Evolutionary conservation across 1,140 invertebrate species (phyloP), one percentile per base, ranked within the genome.

Genomic region (Drosophila nebulosa): DNA sequence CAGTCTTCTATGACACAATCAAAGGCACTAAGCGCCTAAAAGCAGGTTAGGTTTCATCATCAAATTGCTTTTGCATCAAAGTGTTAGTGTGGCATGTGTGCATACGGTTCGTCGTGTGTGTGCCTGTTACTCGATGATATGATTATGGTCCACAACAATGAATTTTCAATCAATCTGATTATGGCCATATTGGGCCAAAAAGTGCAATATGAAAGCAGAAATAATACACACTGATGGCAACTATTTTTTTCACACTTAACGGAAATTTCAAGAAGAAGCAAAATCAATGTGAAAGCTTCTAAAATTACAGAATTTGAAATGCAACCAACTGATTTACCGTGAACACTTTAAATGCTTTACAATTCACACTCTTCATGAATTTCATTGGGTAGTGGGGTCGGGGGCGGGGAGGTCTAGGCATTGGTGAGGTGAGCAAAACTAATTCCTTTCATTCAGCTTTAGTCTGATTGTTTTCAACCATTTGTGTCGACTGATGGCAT

Each of bases 401-500:
- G 4, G 2, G 6, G 27, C 10, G 30, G 10, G 30, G 9, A 32
- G 10, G 27, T 3, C 24, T 3, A 7, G 6, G 27, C 1, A 30
- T 1, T 5, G 3, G 7, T 32, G 2, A 10, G 36, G 14, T 2
- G 9, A 39, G 5, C n/a, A 39, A 46, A 46, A 55, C 52, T 55
- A 55, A 55, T 55, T 27, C 52, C 52, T 18, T 55, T 53, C 22
- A 52, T 57, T 73, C 24, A 56, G 63, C 51, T 24, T 18, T 64
- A 35, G 56, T 63, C 50, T 74, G 71, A 74, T 74, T 74, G 71
- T 74, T 74, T 74, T 74, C 70, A 74, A 74, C 74, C 70, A 57
- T 36, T 21, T 21, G 27, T 64, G 46, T 61, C 53, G 70, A 73
- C 70, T 30, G 52, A 57, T 75, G 72, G 64, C 72, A 65, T 75